Evolutionary conservation across 1,140 invertebrate genomes (phyloP).

Genomic region (Drosophila mauritiana): DNA sequence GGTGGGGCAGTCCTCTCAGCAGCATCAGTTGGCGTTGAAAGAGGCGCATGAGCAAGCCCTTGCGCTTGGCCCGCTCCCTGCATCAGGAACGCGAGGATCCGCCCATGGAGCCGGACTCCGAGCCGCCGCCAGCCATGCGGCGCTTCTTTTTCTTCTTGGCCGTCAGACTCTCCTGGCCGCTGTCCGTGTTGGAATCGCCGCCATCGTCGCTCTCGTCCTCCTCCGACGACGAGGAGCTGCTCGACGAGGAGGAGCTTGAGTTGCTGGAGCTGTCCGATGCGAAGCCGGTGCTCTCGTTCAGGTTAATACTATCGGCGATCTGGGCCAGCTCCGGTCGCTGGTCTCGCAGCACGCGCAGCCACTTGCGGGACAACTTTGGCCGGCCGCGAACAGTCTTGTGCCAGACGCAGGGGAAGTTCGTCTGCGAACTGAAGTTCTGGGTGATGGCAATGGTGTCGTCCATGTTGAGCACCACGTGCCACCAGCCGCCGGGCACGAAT

Average conservation of each 20-base stretch:
- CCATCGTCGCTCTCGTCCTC: conserved; percentile 87
- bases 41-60: conserved; percentile 61
- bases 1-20: conserved; percentile 46
- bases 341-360: conserved; percentile 89
- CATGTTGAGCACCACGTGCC: conserved; percentile 99
- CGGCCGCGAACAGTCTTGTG: conserved; percentile 98
- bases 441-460: conserved; percentile 98
- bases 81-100: conserved; percentile 62
- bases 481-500: conserved; percentile 99
- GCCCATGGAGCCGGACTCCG: conserved; percentile 40
- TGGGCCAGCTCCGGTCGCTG: conserved; percentile 93
- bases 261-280: conserved; percentile 97
- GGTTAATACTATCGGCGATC: conserved; percentile 94
- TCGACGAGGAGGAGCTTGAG: conserved; percentile 92
- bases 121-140: conserved; percentile 81
- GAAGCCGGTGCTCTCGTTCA: conserved; percentile 94
- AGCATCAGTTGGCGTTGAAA: conserved; percentile 67
- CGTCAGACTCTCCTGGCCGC: conserved; percentile 94
- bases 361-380: conserved; percentile 96
- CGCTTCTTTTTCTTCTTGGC: conserved; percentile 94
- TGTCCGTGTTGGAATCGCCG: conserved; percentile 87
- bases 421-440: conserved; percentile 98
- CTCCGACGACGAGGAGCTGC: conserved; percentile 88
- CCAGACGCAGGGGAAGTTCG: conserved; percentile 99
- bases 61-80: conserved; percentile 59